Evolutionary conservation across 2,113 vertebrate species (phyloP).

Genomic region (Thamnophis sirtalis): DNA sequence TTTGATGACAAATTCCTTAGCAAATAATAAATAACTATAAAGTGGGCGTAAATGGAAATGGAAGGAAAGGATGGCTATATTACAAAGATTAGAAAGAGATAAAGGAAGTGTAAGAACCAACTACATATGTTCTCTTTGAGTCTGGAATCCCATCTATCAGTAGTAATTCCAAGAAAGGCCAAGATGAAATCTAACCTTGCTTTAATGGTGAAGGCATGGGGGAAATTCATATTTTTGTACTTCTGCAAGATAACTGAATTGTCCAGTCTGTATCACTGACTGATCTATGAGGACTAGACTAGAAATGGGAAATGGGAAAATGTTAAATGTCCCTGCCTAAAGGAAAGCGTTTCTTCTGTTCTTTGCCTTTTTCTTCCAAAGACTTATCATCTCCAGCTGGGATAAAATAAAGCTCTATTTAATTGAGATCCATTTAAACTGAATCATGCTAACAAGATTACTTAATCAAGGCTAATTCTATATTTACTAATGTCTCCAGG

Average conservation of each 20-base stretch:
- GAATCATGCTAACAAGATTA: conserved; percentile 66
- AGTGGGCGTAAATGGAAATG: neutral
- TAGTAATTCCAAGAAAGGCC: neutral
- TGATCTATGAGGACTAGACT: neutral
- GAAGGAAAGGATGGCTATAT: neutral
- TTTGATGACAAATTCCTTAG: neutral
- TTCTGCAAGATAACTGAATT: neutral
- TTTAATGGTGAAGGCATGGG: neutral
- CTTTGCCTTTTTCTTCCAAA: conserved; percentile 63
- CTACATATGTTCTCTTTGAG: neutral
- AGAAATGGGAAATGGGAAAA: neutral
- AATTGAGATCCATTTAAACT: conserved; percentile 67
- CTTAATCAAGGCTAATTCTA: conserved; percentile 57
- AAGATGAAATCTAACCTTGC: neutral
- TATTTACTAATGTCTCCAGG: no score
- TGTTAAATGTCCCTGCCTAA: conserved; percentile 62
- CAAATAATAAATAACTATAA: neutral
- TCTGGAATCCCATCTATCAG: neutral
- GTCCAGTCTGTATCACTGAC: neutral
- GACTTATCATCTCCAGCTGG: conserved; percentile 68
- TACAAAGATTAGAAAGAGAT: neutral
- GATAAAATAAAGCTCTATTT: conserved; percentile 65
- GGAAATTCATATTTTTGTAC: neutral
- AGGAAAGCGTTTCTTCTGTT: conserved; percentile 60
- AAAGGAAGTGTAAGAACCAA: neutral